These are phyloP conservation scores for Sylvilagus bachmani DNA, from an alignment of 2,113 vertebrate genomes.

Conservation along the genomic window DNA sequence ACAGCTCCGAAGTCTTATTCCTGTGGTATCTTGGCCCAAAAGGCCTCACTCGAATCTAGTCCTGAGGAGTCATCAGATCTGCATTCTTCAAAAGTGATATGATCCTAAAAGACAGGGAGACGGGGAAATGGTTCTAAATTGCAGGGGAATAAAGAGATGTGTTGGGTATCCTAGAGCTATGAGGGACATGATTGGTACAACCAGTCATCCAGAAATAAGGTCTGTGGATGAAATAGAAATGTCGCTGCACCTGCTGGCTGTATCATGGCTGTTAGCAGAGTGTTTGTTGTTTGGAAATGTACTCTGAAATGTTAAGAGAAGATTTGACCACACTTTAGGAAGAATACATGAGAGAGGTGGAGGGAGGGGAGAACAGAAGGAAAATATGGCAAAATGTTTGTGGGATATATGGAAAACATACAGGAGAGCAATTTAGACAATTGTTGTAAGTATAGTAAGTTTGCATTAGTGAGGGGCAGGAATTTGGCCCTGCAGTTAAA, in stretches of 20 bases:
- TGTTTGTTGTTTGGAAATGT: not conserved
- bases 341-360: no score
- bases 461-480: not conserved
- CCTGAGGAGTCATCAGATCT: not conserved
- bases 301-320: not conserved
- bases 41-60: not conserved
- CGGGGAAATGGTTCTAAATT: not conserved
- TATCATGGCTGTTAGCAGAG: not conserved
- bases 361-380: not conserved
- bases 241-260: not conserved
- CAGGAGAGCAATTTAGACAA: not conserved
- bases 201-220: not conserved
- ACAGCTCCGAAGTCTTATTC: accelerated
- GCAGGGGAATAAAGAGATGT: not conserved
- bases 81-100: not conserved
- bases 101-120: not conserved
- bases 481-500: no score
- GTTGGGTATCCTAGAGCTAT: not conserved
- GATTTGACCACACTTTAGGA: no score
- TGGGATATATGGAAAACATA: no score
- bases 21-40: not conserved
- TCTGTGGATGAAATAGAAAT: not conserved
- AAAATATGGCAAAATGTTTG: not conserved
- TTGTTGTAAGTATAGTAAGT: not conserved
- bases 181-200: not conserved